Base-by-base conservation (phyloP, 2,797 vertebrate genomes). In the Mormyrus hasselquistii region DNA sequence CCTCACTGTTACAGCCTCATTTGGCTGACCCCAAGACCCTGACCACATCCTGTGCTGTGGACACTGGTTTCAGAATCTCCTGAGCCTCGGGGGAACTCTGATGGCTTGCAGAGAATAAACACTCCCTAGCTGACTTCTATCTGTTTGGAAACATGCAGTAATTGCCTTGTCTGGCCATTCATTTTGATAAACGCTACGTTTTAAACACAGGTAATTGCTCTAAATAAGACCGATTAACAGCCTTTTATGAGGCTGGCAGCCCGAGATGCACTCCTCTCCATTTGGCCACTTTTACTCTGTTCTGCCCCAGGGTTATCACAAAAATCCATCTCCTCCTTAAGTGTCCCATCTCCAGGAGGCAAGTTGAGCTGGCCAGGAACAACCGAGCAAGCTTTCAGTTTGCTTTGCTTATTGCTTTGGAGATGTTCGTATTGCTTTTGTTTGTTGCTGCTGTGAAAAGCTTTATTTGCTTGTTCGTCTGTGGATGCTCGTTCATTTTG, bases 101-200 rank as follows among this genome's bases (percentile, higher is more conserved):
- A 44, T 79, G 73, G 38, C 29, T 73, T 73, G 29, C 65, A 73
- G 29, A 44, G 41, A 16, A 44, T 79, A 76, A 65, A 88, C 25
- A 12, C 25, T 50, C 25, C 29, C 82, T 85, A 90, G 92, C 92
- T 92, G 91, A 92, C 91, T 93, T 89, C 90, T 91, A 94, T 94
- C 93, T 92, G 89, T 91, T 94, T 93, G 93, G 90, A 49, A 49
- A 10, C 44, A 12, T 92, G 79, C 88, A 91, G 92, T 94, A 93
- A 95, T 95, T 93, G 90, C 90, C 83, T 89, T 94, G 93, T 95
- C n/a, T 94, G 76, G 89, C 59, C 12, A 91, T 90, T 93, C 89
- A 93, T 95, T 94, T 53, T 92, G 92, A 95, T 94, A 94, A 94
- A 94, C 93, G 91, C 84, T 84, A 16, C 34, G 34, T 91, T 93